These are phyloP conservation scores for Argentina silus DNA, from an alignment of 2,797 vertebrate species.

Conservation along the genomic window DNA sequence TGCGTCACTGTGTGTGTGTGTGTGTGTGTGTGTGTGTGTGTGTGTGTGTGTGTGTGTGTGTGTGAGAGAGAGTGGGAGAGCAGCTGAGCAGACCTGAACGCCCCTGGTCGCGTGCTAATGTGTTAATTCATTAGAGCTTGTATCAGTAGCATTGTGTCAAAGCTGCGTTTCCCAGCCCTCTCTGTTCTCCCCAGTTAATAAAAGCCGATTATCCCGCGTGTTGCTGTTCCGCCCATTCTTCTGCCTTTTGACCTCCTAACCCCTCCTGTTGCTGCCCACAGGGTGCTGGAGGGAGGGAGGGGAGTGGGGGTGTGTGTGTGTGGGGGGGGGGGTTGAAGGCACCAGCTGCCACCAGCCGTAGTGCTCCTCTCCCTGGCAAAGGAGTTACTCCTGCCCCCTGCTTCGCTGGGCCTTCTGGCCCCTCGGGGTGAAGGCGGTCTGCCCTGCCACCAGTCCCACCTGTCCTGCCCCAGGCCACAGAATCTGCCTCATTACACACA, in stretches of 20 bases:
- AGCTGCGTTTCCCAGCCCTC: slow-evolving; percentile 57
- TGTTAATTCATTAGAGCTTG: slow-evolving; percentile 79
- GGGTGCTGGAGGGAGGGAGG: slow-evolving; percentile 62
- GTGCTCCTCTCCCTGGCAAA: slow-evolving; percentile 76
- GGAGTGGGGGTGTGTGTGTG: too few species aligned
- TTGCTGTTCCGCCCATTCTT: slow-evolving; percentile 86
- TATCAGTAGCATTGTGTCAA: slow-evolving; percentile 75
- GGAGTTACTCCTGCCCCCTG: slow-evolving; percentile 77
- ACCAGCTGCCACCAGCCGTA: slow-evolving; percentile 82
- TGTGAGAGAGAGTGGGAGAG: slow-evolving; percentile 72
- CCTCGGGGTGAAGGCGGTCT: slow-evolving; percentile 69
- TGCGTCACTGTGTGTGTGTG: slow-evolving; percentile 32
- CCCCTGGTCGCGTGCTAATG: slow-evolving; percentile 72
- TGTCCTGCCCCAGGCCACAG: slow-evolving; percentile 74
- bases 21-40: slow-evolving; percentile 52
- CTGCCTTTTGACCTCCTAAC: slow-evolving; percentile 97
- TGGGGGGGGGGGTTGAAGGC: slow-evolving; percentile 61
- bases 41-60: slow-evolving; percentile 47
- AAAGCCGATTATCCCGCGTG: slow-evolving; percentile 97
- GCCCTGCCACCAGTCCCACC: slow-evolving; percentile 82
- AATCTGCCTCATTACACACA: slow-evolving; percentile 58
- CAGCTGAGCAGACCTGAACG: slow-evolving; percentile 72
- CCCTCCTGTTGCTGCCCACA: slow-evolving; percentile 86
- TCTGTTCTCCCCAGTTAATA: slow-evolving; percentile 86
- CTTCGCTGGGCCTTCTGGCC: slow-evolving; percentile 80